phyloP scores from a whole-genome alignment of 2,888 invertebrate genomes.

The Tenthredo notha region DNA sequence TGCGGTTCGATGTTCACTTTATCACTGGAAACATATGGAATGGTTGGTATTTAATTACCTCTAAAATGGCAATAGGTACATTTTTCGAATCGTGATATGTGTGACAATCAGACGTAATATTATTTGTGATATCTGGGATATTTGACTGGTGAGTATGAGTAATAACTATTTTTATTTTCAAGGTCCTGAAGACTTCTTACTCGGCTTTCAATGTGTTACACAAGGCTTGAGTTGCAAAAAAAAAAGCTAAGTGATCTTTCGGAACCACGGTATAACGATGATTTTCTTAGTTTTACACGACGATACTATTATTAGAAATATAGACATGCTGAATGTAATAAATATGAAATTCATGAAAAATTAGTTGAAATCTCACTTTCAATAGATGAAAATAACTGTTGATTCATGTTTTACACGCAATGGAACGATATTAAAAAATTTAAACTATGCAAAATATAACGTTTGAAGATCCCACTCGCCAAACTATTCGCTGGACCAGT shows the following conservation, averaged over 20 bases:
- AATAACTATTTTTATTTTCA: neutral
- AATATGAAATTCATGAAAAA: neutral
- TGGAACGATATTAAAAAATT: neutral
- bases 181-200: conserved; percentile 62
- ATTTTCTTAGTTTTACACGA: neutral
- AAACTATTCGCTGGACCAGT: conserved; percentile 9
- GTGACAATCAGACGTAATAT: no score
- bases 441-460: neutral
- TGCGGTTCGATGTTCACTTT: conserved; percentile 61
- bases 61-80: no score
- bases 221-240: conserved; percentile 15
- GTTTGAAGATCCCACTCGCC: neutral
- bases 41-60: conserved; percentile 57
- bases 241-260: neutral
- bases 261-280: neutral
- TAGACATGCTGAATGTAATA: neutral
- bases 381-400: neutral
- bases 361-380: neutral
- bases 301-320: neutral
- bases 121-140: neutral
- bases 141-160: conserved; percentile 1
- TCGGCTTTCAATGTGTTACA: conserved; percentile 61
- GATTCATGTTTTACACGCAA: neutral
- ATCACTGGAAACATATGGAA: conserved; percentile 61
- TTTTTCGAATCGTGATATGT: no score